These are phyloP conservation scores for Otis tarda DNA, from an alignment of 2,113 vertebrate genomes.

Conservation along the genomic window DNA sequence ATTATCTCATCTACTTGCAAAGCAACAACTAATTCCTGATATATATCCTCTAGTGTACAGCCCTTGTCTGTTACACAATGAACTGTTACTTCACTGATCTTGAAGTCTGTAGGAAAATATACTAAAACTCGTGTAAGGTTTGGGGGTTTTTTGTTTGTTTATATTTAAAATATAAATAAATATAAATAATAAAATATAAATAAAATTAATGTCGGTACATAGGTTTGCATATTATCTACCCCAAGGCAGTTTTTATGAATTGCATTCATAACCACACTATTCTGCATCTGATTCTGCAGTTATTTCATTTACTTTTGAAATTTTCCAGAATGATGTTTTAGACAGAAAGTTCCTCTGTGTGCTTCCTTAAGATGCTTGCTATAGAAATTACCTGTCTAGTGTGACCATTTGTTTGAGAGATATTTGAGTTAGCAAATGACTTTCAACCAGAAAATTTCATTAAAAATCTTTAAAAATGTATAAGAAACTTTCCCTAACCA, in stretches of 20 bases:
- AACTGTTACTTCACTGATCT: constrained; percentile 30
- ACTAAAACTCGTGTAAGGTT: not conserved
- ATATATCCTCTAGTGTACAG: constrained; percentile 1
- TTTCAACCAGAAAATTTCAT: not conserved
- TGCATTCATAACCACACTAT: not conserved
- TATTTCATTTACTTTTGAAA: not conserved
- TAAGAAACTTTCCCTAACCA: not conserved
- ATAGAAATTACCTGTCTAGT: not conserved
- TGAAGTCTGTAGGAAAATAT: constrained; percentile 9
- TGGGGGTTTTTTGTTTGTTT: not conserved
- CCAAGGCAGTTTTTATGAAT: not conserved
- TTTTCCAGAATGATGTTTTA: not conserved
- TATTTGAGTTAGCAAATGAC: not conserved
- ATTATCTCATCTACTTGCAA: constrained; percentile 61
- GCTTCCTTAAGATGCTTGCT: not conserved
- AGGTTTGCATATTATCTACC: not conserved
- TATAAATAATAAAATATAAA: too few species aligned
- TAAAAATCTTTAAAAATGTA: not conserved
- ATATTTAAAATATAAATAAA: too few species aligned
- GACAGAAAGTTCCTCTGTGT: not conserved
- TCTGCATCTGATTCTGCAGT: not conserved
- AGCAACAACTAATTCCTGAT: constrained; percentile 67
- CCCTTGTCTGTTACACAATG: constrained; percentile 1
- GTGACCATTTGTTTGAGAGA: not conserved
- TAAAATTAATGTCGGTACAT: not conserved